Conservation (phyloP, 2,888 invertebrate genomes). For the Andrena chrysosceles region DNA sequence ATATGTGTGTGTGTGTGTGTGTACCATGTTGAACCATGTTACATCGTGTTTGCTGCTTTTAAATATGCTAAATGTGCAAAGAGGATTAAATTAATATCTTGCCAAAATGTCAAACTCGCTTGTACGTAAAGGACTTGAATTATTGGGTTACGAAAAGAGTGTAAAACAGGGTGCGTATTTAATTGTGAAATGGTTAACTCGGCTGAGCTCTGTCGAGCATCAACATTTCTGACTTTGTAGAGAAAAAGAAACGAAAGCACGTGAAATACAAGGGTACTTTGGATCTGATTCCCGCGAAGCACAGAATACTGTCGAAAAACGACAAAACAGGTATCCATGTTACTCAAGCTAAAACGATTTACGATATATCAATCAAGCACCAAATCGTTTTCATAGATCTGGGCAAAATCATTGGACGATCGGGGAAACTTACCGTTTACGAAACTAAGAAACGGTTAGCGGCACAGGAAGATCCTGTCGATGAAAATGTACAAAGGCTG, state of each 20-base stretch:
- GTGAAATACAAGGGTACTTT: conserved; percentile 78
- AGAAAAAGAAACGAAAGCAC: conserved; percentile 81
- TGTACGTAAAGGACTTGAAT: conserved; percentile 86
- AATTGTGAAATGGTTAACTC: background rate
- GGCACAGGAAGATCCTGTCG: conserved; percentile 79
- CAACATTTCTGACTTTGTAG: conserved; percentile 79
- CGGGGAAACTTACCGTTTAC: conserved; percentile 75
- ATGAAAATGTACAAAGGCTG: conserved; percentile 86
- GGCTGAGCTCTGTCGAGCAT: background rate
- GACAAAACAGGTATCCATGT: conserved; percentile 76
- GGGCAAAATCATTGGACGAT: conserved; percentile 58
- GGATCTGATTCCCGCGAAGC: conserved; percentile 80
- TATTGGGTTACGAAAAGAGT: conserved; percentile 84
- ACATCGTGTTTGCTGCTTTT: background rate
- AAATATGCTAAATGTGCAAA: background rate
- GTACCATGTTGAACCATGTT: background rate
- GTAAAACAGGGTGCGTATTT: conserved; percentile 72
- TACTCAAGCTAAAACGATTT: background rate
- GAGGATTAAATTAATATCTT: conserved; percentile 23
- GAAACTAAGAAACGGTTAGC: conserved; percentile 76
- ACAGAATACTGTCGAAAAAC: conserved; percentile 74
- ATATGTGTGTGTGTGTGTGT: no score
- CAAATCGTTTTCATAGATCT: conserved; percentile 53
- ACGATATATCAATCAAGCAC: background rate
- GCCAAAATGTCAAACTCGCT: conserved; percentile 86